Base-by-base conservation (phyloP, 2,113 vertebrate genomes). In the Archocentrus centrarchus region DNA sequence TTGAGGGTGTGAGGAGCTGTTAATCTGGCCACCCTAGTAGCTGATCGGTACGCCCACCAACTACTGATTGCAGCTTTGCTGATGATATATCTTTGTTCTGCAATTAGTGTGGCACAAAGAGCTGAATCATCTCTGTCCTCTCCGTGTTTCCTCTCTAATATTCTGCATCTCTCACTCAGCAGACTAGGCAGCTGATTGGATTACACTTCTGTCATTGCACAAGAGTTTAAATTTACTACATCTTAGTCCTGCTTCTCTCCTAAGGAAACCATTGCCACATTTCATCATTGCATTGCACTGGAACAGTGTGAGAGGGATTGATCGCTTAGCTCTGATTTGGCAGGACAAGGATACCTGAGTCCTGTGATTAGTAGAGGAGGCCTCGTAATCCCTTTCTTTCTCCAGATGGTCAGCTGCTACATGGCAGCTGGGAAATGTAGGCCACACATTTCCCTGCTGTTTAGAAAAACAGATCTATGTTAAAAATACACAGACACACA, bases 371-470 rank as follows among this genome's bases (percentile, higher is more conserved):
- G 85, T 59, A 10, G 60, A 32, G 39, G 20, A 83, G 68, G 86
- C 73, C 27, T 78, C 14, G 15, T 94, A 93, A 93, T 94, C 94
- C 77, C 27, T 59, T 82, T 81, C 87, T 81, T 47, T 50, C 61
- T 85, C 15, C 85, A 85, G 84, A 90, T 88, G 85, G 85, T 53
- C 58, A 44, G 41, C 77, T n/a, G 62, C 30, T 17, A 35, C 13
- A 27, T 61, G 60, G 59, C 62, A 78, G 77, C 87, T 88, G 85
- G 89, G 82, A 75, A 87, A 89, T 90, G 80, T 91, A 92, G 85
- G 89, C 79, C 73, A 81, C 47, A 17, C 27, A 59, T 68, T 47
- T 68, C 0, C 44, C 41, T 7, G 15, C 14, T 55, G n/a, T 63
- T 13, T 32, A 18, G 7, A 22, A 32, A 17, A 50, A 27, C 39